Percentiles rank a stretch among this genome's conserved stretches.
These are phyloP conservation scores for Rana temporaria DNA, from an alignment of 2,113 vertebrate species.

Conservation along the genomic window DNA sequence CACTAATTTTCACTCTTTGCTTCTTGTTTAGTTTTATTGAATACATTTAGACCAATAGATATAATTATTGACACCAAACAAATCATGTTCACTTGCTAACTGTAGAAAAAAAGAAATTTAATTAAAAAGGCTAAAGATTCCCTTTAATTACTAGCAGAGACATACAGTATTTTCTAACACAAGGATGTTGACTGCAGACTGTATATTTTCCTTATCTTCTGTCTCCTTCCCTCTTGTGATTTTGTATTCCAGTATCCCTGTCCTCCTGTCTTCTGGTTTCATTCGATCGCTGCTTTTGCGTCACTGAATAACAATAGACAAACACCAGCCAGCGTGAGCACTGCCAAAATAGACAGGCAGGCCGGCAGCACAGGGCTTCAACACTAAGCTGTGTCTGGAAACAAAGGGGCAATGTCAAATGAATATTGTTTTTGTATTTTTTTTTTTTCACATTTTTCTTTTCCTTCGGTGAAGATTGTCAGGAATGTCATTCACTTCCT, in stretches of 20 bases:
- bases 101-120: no score
- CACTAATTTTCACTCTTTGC: no score
- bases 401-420: slow-evolving; percentile 17
- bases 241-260: neutral
- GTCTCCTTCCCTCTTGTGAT: slow-evolving; percentile 20
- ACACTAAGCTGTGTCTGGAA: neutral
- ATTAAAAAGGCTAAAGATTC: no score
- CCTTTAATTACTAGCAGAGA: no score
- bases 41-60: no score
- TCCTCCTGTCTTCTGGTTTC: slow-evolving; percentile 22
- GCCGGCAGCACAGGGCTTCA: neutral
- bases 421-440: neutral
- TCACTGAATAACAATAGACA: slow-evolving; percentile 47
- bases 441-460: neutral
- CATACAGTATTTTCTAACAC: neutral
- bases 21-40: no score
- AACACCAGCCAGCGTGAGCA: slow-evolving; percentile 35
- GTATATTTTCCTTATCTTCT: slow-evolving; percentile 16
- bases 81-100: no score
- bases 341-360: slow-evolving; percentile 38
- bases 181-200: neutral
- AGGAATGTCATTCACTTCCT: neutral
- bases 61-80: no score
- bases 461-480: neutral
- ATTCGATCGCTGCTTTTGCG: slow-evolving; percentile 34